Evolutionary conservation across 1,140 invertebrate genomes (phyloP).

Genomic region (Hyphantria cunea): DNA sequence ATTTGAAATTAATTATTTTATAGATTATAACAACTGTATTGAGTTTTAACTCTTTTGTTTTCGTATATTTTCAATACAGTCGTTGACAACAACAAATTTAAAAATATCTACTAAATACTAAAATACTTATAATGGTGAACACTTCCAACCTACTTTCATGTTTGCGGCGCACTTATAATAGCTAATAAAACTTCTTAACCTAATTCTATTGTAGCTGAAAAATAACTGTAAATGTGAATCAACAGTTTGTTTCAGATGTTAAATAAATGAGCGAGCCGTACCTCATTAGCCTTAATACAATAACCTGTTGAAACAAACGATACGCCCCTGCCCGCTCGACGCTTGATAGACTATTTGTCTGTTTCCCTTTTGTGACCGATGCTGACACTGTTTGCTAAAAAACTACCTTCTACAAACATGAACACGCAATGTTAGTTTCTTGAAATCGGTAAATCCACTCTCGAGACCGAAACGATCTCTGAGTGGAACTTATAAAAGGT

Average conservation of each 20-base stretch:
- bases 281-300: constrained; percentile 11
- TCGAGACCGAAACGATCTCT: constrained; percentile 20
- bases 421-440: constrained; percentile 31
- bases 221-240: neutral
- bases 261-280: constrained; percentile 12
- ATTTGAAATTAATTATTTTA: too few species aligned
- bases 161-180: neutral
- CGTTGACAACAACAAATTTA: neutral
- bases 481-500: constrained; percentile 23
- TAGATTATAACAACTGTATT: too few species aligned
- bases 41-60: too few species aligned
- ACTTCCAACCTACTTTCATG: too few species aligned
- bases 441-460: constrained; percentile 35
- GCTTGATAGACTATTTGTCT: constrained; percentile 16
- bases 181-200: neutral
- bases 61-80: too few species aligned
- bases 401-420: constrained; percentile 15
- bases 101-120: too few species aligned
- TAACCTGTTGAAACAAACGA: constrained; percentile 20
- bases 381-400: constrained; percentile 1
- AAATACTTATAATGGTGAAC: too few species aligned
- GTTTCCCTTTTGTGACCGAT: constrained; percentile 6
- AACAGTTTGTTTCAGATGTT: constrained; percentile 18
- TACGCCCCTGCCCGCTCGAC: neutral
- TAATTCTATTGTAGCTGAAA: neutral